Percentiles rank a stretch among this genome's conserved stretches.
phyloP scores from a whole-genome alignment of 2,797 vertebrate genomes.

The Diplodus puntazzo region DNA sequence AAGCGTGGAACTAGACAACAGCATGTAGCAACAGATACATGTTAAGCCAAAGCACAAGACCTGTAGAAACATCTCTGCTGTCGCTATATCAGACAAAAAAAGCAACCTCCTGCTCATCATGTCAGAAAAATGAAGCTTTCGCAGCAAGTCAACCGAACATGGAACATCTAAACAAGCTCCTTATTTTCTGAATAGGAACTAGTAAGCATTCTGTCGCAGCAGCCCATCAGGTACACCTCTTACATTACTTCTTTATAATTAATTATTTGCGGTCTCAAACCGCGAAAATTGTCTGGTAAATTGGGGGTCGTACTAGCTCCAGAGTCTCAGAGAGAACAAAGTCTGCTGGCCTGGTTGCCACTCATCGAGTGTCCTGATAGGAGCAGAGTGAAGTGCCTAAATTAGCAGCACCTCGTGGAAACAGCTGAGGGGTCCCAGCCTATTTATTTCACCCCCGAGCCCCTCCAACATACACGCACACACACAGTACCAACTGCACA shows the following conservation, averaged over 20 bases:
- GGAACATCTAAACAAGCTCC: background rate
- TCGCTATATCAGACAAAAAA: background rate
- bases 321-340: conserved; percentile 37
- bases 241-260: background rate
- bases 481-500: conserved; percentile 43
- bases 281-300: conserved; percentile 4
- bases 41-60: background rate
- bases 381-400: conserved; percentile 75
- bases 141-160: conserved; percentile 1
- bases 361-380: conserved; percentile 66
- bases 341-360: conserved; percentile 34
- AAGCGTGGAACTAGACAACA: background rate
- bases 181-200: background rate
- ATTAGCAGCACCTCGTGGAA: conserved; percentile 85
- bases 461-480: conserved; percentile 35
- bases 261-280: background rate
- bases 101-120: background rate
- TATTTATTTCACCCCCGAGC: conserved; percentile 83
- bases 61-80: background rate
- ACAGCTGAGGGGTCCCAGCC: conserved; percentile 86
- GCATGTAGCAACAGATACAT: background rate
- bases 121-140: background rate
- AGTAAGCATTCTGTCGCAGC: background rate
- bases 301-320: background rate
- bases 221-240: background rate